These are phyloP conservation scores for Cardiocondyla obscurior DNA, from an alignment of 1,140 invertebrate genomes.

Conservation along the genomic window DNA sequence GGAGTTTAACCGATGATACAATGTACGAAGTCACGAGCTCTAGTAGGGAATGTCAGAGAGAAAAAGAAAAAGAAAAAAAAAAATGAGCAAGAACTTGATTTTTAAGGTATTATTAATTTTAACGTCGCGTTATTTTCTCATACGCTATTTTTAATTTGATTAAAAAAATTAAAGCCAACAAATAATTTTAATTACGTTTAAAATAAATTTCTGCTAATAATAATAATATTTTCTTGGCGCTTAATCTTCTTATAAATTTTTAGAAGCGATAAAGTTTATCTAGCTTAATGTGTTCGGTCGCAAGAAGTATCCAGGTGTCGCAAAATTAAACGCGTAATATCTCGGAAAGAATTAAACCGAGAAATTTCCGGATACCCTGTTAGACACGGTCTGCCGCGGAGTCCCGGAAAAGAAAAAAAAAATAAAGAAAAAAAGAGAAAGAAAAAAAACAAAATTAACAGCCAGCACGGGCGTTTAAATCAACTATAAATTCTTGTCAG, in stretches of 20 bases:
- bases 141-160: not conserved
- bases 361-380: not conserved
- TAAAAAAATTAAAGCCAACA: not conserved
- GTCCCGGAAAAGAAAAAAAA: not conserved
- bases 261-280: not conserved
- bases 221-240: not conserved
- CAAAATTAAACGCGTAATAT: not conserved
- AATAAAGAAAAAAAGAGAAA: no score
- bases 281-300: not conserved
- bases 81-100: no score
- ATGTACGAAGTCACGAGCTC: not conserved
- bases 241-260: not conserved
- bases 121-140: not conserved
- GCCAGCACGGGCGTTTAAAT: not conserved
- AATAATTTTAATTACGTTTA: not conserved
- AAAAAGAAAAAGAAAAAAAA: no score
- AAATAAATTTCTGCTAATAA: not conserved
- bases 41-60: not conserved
- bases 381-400: not conserved
- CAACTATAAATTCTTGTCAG: conserved; percentile 2
- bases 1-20: not conserved
- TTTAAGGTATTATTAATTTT: not conserved
- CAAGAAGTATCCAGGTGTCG: not conserved
- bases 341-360: not conserved
- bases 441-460: no score